These are phyloP conservation scores for Hybos culiciformis DNA, from an alignment of 2,888 invertebrate species.

Conservation along the genomic window DNA sequence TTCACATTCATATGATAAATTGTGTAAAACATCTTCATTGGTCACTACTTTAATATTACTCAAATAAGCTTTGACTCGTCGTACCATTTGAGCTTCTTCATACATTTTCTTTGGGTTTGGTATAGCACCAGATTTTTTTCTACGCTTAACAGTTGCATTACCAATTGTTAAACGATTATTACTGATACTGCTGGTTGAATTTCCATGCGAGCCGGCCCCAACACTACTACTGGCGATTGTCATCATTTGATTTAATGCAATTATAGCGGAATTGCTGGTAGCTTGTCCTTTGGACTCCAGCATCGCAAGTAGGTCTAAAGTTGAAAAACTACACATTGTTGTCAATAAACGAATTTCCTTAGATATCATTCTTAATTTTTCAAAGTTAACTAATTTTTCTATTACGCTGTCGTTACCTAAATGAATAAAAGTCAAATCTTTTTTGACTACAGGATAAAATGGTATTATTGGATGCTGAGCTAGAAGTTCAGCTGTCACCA, in stretches of 20 bases:
- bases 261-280: conserved; percentile 78
- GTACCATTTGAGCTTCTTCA: conserved; percentile 97
- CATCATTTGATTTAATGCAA: conserved; percentile 73
- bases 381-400: conserved; percentile 87
- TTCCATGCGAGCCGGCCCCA: conserved; percentile 63
- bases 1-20: conserved; percentile 83
- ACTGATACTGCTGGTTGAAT: conserved; percentile 28
- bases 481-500: conserved; percentile 79
- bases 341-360: conserved; percentile 83
- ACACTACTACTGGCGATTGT: no score
- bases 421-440: conserved; percentile 96
- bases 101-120: conserved; percentile 98
- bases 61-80: conserved; percentile 90
- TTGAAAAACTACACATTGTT: conserved; percentile 93
- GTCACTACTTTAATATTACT: conserved; percentile 74
- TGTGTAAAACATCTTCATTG: conserved; percentile 81
- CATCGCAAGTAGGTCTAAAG: conserved; percentile 75
- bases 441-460: conserved; percentile 82
- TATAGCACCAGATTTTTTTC: conserved; percentile 78
- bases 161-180: conserved; percentile 19
- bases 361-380: conserved; percentile 95
- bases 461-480: conserved; percentile 65
- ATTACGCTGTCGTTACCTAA: conserved; percentile 88
- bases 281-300: conserved; percentile 75
- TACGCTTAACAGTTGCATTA: conserved; percentile 75